These are phyloP conservation scores for Motacilla tschutschensis DNA, from an alignment of 2,113 vertebrate species.

Conservation along the genomic window DNA sequence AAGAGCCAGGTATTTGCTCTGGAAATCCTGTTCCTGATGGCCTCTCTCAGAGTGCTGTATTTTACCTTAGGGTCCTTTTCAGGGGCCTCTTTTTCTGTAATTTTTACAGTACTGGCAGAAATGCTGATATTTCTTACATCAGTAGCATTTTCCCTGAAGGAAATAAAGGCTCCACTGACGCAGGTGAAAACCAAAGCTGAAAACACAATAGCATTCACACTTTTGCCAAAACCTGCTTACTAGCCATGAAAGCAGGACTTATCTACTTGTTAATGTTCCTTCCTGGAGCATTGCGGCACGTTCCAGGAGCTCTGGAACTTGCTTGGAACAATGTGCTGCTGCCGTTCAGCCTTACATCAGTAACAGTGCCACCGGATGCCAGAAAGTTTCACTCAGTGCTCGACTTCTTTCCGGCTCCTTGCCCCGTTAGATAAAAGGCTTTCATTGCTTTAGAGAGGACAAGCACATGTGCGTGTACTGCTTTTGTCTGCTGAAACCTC, in stretches of 20 bases:
- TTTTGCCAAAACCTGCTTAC: not conserved
- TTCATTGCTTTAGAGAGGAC: not conserved
- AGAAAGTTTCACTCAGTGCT: not conserved
- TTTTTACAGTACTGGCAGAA: not conserved
- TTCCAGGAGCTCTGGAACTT: conserved; percentile 13
- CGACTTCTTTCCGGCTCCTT: not conserved
- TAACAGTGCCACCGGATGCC: not conserved
- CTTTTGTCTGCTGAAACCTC: not conserved
- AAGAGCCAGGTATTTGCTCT: not conserved
- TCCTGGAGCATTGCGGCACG: not conserved
- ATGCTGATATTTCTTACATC: not conserved
- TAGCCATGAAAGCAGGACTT: not conserved
- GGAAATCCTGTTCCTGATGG: not conserved
- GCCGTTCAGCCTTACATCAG: not conserved
- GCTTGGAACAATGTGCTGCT: not conserved
- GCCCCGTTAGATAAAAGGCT: not conserved
- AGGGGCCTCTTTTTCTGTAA: not conserved
- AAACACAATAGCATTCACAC: not conserved
- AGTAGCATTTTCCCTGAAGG: not conserved
- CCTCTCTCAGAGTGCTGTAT: fast-evolving
- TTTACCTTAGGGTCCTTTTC: not conserved
- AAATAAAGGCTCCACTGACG: not conserved
- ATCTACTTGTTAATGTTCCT: not conserved
- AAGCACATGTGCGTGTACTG: not conserved
- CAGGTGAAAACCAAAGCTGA: not conserved